phyloP scores from a whole-genome alignment of 2,113 vertebrate species.

The Albula goreensis region DNA sequence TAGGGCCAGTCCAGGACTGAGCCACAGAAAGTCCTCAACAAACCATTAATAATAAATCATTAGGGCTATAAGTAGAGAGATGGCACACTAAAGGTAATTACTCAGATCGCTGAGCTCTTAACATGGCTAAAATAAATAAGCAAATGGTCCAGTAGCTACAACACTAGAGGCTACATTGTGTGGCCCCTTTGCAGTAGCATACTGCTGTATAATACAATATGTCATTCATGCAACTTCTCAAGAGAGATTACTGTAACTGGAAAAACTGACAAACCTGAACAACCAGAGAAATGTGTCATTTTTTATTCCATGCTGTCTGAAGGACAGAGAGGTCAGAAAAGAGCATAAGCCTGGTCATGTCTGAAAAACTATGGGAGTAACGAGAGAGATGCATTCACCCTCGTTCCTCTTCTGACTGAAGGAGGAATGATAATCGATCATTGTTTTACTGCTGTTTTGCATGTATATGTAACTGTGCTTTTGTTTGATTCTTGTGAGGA shows the following conservation, averaged over 20 bases:
- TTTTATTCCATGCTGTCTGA: not conserved
- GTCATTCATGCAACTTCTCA: not conserved
- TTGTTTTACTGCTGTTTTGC: too few relatives aligned
- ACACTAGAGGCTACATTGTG: not conserved
- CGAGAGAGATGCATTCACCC: not conserved
- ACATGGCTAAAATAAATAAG: not conserved
- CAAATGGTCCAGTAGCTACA: not conserved
- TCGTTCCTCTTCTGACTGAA: not conserved
- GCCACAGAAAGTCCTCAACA: not conserved
- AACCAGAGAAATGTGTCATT: not conserved
- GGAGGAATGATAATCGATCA: not conserved
- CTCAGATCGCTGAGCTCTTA: slow-evolving; percentile 2
- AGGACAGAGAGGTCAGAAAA: not conserved
- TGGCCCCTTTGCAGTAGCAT: not conserved
- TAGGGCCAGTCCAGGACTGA: not conserved
- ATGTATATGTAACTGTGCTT: too few relatives aligned
- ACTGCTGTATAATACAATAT: not conserved
- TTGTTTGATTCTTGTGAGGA: too few relatives aligned
- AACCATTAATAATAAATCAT: slow-evolving; percentile 4
- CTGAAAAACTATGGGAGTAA: not conserved
- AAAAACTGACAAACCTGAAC: not conserved
- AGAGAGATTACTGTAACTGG: not conserved
- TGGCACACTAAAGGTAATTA: slow-evolving; percentile 6
- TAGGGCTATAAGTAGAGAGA: not conserved
- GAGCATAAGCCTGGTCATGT: too few relatives aligned